phyloP scores from a whole-genome alignment of 1,140 invertebrate genomes.

The Drosophila nannoptera region DNA sequence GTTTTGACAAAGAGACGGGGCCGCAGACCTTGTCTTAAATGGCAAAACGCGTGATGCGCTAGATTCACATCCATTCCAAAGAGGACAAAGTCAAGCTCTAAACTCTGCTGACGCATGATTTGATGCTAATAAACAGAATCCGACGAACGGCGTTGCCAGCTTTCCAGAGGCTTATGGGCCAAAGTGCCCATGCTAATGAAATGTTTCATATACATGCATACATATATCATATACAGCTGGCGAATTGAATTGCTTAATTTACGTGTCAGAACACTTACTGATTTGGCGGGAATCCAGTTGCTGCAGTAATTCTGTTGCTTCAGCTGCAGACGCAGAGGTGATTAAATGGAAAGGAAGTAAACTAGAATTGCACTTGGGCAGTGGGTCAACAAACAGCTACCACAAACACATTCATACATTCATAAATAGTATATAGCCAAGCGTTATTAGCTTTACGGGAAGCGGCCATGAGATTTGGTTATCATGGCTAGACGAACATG shows the following conservation, averaged over 20 bases:
- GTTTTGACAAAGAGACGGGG: constrained; percentile 47
- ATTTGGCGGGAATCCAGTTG: background rate
- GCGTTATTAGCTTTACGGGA: background rate
- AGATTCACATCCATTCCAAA: constrained; percentile 10
- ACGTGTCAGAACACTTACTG: background rate
- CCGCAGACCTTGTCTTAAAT: constrained; percentile 50
- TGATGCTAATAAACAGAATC: constrained; percentile 12
- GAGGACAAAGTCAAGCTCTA: constrained; percentile 1
- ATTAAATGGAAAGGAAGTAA: constrained; percentile 31
- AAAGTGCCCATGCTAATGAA: background rate
- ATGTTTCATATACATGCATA: too few relatives aligned
- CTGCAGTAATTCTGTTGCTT: background rate
- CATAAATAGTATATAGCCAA: background rate
- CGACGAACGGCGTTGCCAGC: background rate
- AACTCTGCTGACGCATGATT: constrained; percentile 18
- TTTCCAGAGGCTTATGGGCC: background rate
- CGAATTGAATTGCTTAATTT: too few relatives aligned
- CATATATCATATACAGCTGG: too few relatives aligned
- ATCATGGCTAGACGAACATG: constrained; percentile 25
- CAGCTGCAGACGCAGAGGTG: constrained; percentile 2
- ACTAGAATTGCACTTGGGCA: constrained; percentile 26
- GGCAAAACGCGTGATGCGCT: constrained; percentile 55
- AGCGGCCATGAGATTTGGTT: constrained; percentile 7
- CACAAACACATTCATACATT: background rate
- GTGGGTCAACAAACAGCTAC: constrained; percentile 20